These are phyloP conservation scores for Phymatocera aterrima DNA, from an alignment of 2,888 invertebrate species.

Conservation along the genomic window DNA sequence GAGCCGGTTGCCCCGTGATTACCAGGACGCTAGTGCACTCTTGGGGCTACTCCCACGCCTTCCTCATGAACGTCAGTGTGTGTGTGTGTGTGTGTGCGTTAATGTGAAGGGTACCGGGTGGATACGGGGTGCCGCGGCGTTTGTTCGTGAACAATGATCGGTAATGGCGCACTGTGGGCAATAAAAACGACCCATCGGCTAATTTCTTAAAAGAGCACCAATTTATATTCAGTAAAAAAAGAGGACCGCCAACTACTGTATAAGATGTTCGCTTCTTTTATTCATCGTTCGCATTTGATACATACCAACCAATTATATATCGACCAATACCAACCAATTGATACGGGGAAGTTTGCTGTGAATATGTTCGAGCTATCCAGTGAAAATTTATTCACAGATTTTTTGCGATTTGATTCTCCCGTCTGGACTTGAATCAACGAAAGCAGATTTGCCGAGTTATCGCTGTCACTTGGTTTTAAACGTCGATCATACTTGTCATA, in stretches of 20 bases:
- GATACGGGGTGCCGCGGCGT: too few species aligned
- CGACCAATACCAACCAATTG: neutral
- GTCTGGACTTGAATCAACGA: neutral
- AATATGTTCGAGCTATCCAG: too few species aligned
- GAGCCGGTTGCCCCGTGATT: slow-evolving; percentile 14
- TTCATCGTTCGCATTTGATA: neutral
- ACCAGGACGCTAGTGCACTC: neutral
- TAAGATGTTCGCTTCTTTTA: neutral
- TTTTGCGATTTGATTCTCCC: too few species aligned
- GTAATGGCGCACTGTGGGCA: neutral
- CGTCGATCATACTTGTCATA: neutral
- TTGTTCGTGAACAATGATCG: neutral
- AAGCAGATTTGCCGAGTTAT: neutral
- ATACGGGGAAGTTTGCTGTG: neutral
- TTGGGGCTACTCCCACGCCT: slow-evolving; percentile 20
- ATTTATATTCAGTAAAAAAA: neutral
- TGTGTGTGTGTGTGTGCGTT: neutral
- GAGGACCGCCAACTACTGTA: neutral
- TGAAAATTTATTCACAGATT: too few species aligned
- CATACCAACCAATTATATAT: neutral
- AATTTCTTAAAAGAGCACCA: neutral
- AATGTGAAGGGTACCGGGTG: slow-evolving; percentile 1
- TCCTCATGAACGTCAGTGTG: too few species aligned
- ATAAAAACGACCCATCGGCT: neutral
- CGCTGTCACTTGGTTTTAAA: too few species aligned